Evolutionary conservation across 2,888 invertebrate genomes (phyloP).

Genomic region (Adineta ricciae): DNA sequence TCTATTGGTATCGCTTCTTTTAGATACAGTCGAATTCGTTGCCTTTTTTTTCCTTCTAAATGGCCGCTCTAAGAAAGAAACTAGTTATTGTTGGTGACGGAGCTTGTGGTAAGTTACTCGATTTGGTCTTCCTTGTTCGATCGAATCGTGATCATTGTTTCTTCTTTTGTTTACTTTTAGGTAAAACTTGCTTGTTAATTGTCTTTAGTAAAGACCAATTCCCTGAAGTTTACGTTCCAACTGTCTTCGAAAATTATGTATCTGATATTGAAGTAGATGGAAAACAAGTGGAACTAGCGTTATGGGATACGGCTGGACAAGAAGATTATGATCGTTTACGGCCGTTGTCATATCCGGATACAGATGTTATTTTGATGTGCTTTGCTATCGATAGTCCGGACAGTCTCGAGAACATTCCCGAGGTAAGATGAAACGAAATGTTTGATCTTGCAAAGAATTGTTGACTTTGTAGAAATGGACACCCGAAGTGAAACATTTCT

Average conservation of each 20-base stretch:
- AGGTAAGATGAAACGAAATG: not conserved
- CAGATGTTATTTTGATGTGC: constrained; percentile 37
- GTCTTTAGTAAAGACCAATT: constrained; percentile 97
- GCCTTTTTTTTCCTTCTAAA: constrained; percentile 38
- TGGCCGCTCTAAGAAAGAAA: constrained; percentile 89
- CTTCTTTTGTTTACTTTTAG: constrained; percentile 44
- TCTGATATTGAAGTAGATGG: constrained; percentile 96
- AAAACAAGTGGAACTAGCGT: constrained; percentile 74
- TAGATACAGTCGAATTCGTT: not conserved
- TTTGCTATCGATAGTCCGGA: constrained; percentile 37
- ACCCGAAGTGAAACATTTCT: constrained; percentile 83
- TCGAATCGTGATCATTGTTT: constrained; percentile 57
- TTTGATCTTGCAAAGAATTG: no score
- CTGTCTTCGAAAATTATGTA: constrained; percentile 98
- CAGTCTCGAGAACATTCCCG: constrained; percentile 35
- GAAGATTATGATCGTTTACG: constrained; percentile 38
- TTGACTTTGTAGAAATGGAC: constrained; percentile 68
- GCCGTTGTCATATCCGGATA: constrained; percentile 37
- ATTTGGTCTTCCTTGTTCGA: not conserved
- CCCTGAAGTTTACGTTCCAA: constrained; percentile 95
- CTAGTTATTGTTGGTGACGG: constrained; percentile 95
- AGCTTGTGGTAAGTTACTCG: constrained; percentile 63
- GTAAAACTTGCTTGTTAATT: constrained; percentile 92
- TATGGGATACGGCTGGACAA: constrained; percentile 47
- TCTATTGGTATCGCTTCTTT: not conserved